Conservation (phyloP, 2,113 vertebrate species). For the Pitta sordida region DNA sequence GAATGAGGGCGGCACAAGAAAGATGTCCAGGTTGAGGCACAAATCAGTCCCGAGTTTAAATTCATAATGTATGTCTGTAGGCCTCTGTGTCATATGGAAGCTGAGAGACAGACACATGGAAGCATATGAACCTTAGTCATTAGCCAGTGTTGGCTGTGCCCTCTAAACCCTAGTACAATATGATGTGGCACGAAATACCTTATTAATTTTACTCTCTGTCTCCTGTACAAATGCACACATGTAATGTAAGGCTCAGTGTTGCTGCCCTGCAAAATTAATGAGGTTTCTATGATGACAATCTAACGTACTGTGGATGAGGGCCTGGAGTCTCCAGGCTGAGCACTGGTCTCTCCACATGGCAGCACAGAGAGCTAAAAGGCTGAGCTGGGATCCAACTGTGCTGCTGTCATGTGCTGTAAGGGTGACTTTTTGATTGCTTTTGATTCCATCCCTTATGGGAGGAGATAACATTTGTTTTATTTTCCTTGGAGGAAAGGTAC, state of each 20-base stretch:
- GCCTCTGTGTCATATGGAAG: background rate
- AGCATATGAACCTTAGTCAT: background rate
- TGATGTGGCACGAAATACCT: background rate
- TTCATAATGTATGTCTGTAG: background rate
- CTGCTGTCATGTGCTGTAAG: background rate
- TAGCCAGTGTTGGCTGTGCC: background rate
- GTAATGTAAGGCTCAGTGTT: background rate
- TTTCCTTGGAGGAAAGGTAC: slow-evolving; percentile 4
- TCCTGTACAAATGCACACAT: background rate
- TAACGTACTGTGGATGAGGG: background rate
- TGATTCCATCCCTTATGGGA: background rate
- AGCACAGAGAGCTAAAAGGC: background rate
- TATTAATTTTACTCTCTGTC: background rate
- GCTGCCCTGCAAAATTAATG: background rate
- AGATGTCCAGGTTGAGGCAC: background rate
- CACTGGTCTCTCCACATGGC: background rate
- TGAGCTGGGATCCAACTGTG: background rate
- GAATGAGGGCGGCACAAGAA: background rate
- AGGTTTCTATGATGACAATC: background rate
- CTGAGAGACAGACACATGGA: background rate
- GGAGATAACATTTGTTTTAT: background rate
- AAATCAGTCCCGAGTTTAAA: background rate
- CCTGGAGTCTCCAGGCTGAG: background rate
- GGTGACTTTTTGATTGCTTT: background rate
- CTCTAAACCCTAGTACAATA: background rate